These are phyloP conservation scores for Glaucidium brasilianum DNA, from an alignment of 2,113 vertebrate genomes.

Conservation along the genomic window DNA sequence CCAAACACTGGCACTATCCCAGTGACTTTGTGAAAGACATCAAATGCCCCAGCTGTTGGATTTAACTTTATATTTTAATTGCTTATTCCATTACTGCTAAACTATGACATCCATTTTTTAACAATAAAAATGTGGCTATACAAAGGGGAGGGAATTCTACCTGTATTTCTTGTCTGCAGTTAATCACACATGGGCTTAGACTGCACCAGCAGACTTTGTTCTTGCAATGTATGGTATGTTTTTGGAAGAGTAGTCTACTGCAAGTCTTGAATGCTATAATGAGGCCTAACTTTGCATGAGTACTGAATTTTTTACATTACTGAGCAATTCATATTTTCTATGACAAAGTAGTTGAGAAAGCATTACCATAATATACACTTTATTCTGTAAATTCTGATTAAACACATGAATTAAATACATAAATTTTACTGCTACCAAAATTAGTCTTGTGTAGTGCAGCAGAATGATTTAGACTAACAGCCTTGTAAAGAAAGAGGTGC, in stretches of 20 bases:
- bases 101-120: background rate
- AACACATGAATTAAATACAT: background rate
- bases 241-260: background rate
- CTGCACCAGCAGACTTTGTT: background rate
- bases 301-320: background rate
- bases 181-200: background rate
- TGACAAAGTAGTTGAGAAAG: background rate
- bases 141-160: background rate
- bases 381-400: background rate
- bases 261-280: background rate
- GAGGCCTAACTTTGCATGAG: background rate
- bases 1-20: background rate
- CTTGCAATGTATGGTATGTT: background rate
- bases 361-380: background rate
- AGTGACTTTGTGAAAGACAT: background rate
- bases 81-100: background rate
- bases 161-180: background rate
- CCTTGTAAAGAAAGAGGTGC: background rate
- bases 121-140: background rate
- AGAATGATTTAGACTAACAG: background rate
- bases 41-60: background rate
- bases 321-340: background rate
- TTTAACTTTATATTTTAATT: background rate
- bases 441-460: background rate
- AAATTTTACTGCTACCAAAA: background rate